These are phyloP conservation scores for Sinopyrophorus schimmeli DNA, from an alignment of 2,888 invertebrate genomes.

Conservation along the genomic window DNA sequence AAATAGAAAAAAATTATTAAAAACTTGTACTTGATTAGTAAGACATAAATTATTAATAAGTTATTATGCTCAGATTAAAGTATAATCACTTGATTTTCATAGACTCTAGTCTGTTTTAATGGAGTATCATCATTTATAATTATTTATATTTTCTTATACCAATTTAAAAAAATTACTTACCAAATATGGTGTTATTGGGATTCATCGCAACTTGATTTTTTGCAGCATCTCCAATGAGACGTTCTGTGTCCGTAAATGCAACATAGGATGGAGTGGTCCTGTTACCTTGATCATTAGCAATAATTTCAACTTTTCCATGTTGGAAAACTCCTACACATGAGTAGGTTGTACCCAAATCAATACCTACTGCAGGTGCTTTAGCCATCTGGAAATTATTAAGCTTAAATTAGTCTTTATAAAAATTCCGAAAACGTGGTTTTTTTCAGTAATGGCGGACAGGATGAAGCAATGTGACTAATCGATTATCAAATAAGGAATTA, in stretches of 20 bases:
- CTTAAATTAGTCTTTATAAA: constrained; percentile 9
- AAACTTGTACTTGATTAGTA: background rate
- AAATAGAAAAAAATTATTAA: constrained; percentile 42
- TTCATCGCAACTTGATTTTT: constrained; percentile 88
- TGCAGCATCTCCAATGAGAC: constrained; percentile 82
- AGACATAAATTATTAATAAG: background rate
- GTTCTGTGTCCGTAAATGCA: constrained; percentile 82
- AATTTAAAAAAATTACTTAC: constrained; percentile 55
- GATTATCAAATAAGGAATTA: constrained; percentile 3
- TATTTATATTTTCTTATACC: background rate
- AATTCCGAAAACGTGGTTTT: constrained; percentile 6
- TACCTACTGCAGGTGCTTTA: constrained; percentile 89
- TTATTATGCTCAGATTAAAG: constrained; percentile 56
- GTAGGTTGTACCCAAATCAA: constrained; percentile 95
- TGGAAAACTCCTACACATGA: constrained; percentile 93
- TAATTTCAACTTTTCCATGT: constrained; percentile 88
- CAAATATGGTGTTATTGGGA: constrained; percentile 85
- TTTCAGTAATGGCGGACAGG: constrained; percentile 5
- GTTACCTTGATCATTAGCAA: constrained; percentile 90
- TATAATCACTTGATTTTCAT: constrained; percentile 62
- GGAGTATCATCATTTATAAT: constrained; percentile 59
- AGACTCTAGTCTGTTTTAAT: constrained; percentile 68
- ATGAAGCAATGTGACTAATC: background rate
- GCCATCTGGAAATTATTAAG: constrained; percentile 57
- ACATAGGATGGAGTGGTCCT: constrained; percentile 85